Percentiles rank a stretch among this genome's conserved stretches.
phyloP scores from a whole-genome alignment of 2,888 invertebrate species.

The Sarcophaga variegata region DNA sequence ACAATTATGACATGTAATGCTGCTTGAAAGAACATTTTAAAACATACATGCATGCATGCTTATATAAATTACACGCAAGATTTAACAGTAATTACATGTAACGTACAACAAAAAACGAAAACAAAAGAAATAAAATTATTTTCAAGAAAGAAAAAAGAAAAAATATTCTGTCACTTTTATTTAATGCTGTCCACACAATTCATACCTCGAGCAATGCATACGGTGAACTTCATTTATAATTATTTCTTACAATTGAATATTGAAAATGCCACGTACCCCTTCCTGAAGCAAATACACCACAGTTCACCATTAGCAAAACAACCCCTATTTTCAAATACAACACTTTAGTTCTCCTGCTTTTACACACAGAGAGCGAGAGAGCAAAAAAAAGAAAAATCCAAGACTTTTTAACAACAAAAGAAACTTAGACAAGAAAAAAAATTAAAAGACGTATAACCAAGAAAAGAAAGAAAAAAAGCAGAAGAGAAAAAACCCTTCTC shows the following conservation, averaged over 20 bases:
- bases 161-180: too few relatives aligned
- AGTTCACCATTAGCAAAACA: not conserved
- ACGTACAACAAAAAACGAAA: too few relatives aligned
- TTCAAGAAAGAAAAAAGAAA: too few relatives aligned
- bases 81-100: too few relatives aligned
- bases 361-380: too few relatives aligned
- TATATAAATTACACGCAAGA: too few relatives aligned
- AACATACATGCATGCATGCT: too few relatives aligned
- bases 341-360: conserved; percentile 5
- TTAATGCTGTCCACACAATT: too few relatives aligned
- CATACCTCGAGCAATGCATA: not conserved
- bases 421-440: not conserved
- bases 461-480: not conserved
- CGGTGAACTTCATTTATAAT: not conserved
- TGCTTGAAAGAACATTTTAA: too few relatives aligned
- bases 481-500: conserved; percentile 6
- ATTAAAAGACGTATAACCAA: not conserved
- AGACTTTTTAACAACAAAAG: conserved; percentile 5
- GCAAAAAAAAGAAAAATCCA: not conserved
- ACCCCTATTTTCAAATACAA: conserved; percentile 1
- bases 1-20: too few relatives aligned
- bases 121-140: too few relatives aligned
- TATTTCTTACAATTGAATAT: not conserved
- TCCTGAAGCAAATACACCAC: conserved; percentile 19
- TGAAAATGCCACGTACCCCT: not conserved